Evolutionary conservation across 2,888 invertebrate genomes (phyloP).

Genomic region (Apamea anceps): DNA sequence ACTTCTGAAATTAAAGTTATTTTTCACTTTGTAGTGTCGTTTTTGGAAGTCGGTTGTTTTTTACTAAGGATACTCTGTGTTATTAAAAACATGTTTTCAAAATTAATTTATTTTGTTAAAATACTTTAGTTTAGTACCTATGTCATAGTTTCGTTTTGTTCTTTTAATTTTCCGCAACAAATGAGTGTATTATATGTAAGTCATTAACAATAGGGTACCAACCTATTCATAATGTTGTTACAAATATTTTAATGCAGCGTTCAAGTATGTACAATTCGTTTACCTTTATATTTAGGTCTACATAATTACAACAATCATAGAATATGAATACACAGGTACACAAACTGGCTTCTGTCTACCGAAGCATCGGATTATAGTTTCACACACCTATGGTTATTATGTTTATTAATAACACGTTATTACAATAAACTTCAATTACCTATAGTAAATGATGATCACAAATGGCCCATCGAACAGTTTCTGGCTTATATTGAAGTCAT

Average conservation of each 20-base stretch:
- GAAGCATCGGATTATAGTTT: conserved; percentile 19
- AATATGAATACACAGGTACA: conserved; percentile 5
- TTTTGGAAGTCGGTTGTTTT: too few species aligned
- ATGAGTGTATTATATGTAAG: not conserved
- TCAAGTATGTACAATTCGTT: not conserved
- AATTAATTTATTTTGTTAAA: not conserved
- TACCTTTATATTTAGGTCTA: not conserved
- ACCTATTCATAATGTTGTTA: not conserved
- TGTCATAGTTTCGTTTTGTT: not conserved
- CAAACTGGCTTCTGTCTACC: conserved; percentile 25
- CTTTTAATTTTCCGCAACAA: not conserved
- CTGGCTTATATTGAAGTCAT: not conserved
- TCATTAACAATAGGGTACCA: not conserved
- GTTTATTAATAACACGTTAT: not conserved
- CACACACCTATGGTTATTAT: not conserved
- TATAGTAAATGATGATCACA: not conserved
- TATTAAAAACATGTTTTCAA: not conserved
- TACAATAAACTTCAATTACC: not conserved
- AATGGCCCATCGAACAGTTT: not conserved
- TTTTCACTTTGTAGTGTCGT: too few species aligned
- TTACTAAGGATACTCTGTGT: not conserved
- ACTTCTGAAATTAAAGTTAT: too few species aligned
- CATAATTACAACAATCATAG: conserved; percentile 7
- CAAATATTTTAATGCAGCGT: not conserved
- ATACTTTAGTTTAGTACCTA: not conserved